Evolutionary conservation across 2,888 invertebrate genomes (phyloP).

Genomic region (Ornithoptera alexandrae): DNA sequence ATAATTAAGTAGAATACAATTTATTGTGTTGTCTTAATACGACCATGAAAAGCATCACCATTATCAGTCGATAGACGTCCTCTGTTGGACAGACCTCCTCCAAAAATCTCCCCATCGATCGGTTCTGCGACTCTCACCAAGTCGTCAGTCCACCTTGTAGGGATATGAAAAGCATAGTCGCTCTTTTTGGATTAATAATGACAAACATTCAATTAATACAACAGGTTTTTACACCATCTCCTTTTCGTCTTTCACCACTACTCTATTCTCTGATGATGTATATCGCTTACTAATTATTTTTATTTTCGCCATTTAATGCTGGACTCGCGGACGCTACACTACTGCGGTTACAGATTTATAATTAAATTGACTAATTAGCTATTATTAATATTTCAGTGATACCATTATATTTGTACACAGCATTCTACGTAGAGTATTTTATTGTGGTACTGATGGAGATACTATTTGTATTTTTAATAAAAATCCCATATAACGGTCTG

Average conservation of each 20-base stretch:
- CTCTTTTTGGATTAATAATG: not conserved
- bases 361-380: not conserved
- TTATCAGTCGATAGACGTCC: too few species aligned
- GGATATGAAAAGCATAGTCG: not conserved
- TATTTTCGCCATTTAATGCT: too few species aligned
- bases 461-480: conserved; percentile 1
- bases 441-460: conserved; percentile 10
- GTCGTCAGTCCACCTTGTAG: too few species aligned
- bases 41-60: too few species aligned
- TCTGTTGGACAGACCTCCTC: too few species aligned
- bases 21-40: not conserved
- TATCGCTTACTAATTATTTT: too few species aligned
- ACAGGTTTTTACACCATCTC: not conserved
- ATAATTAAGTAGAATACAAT: not conserved
- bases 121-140: too few species aligned
- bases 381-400: conserved; percentile 4
- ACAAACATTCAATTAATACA: not conserved
- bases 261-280: too few species aligned
- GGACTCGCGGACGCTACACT: not conserved
- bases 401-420: conserved; percentile 1
- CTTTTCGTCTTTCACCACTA: too few species aligned
- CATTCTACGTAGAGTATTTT: conserved; percentile 11
- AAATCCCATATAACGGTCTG: conserved; percentile 5
- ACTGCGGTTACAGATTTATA: not conserved
- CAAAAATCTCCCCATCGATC: too few species aligned